Evolutionary conservation across 2,888 invertebrate species (phyloP).

Genomic region (Meliscaeva auricollis): DNA sequence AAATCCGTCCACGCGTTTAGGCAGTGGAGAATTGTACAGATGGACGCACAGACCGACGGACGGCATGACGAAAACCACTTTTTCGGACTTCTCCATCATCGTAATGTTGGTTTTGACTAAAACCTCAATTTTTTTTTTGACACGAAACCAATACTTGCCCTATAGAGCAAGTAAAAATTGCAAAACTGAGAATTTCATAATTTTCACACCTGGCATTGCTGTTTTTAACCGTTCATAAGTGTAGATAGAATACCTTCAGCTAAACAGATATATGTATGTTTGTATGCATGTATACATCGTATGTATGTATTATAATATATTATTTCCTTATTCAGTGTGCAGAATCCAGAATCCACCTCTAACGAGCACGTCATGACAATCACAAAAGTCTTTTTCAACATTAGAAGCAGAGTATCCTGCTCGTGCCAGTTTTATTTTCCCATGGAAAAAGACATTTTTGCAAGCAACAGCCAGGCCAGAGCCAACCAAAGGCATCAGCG

Average conservation of each 20-base stretch:
- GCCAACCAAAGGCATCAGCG: conserved; percentile 16
- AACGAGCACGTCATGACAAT: conserved; percentile 76
- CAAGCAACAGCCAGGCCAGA: conserved; percentile 32
- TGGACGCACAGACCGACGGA: too few relatives aligned
- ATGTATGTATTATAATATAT: conserved; percentile 25
- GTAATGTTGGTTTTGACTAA: too few relatives aligned
- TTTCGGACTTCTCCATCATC: too few relatives aligned
- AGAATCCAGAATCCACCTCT: conserved; percentile 71
- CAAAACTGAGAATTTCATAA: neutral
- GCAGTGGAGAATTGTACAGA: too few relatives aligned
- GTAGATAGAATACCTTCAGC: neutral
- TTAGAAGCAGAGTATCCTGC: conserved; percentile 63
- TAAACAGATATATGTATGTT: neutral
- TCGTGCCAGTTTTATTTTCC: conserved; percentile 12
- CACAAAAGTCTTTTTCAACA: conserved; percentile 57
- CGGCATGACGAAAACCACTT: too few relatives aligned
- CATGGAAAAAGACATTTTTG: conserved; percentile 41
- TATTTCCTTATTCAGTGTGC: conserved; percentile 57
- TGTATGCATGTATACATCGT: neutral
- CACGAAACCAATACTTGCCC: too few relatives aligned
- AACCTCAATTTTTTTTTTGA: too few relatives aligned
- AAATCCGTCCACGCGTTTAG: too few relatives aligned
- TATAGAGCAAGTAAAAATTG: neutral
- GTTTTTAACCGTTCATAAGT: neutral
- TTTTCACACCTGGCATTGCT: conserved; percentile 6